Conservation (phyloP, 1,140 invertebrate genomes). For the Lepidostoma basale region DNA sequence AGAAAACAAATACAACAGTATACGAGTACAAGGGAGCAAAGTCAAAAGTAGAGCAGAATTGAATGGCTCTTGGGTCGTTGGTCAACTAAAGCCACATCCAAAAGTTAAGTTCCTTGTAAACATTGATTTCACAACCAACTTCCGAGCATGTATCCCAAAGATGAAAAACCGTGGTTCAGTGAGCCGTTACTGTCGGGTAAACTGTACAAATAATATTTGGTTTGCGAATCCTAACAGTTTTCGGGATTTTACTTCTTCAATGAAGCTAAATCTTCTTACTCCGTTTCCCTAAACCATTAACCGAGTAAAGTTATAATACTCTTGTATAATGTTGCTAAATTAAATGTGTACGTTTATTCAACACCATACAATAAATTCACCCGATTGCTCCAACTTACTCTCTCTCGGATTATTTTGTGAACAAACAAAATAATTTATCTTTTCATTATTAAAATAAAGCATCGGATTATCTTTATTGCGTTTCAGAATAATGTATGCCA, state of each 20-base stretch:
- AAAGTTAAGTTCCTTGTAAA: conserved; percentile 8
- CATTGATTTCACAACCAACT: not conserved
- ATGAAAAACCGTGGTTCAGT: conserved; percentile 2
- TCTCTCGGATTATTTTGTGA: too few relatives aligned
- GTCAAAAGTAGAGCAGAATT: too few relatives aligned
- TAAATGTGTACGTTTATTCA: too few relatives aligned
- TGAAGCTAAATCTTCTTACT: not conserved
- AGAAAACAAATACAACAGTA: too few relatives aligned
- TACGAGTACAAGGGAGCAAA: too few relatives aligned
- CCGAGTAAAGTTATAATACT: not conserved
- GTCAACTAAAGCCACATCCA: not conserved
- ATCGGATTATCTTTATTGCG: too few relatives aligned
- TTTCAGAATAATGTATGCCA: too few relatives aligned
- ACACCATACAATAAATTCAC: too few relatives aligned
- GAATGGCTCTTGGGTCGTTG: not conserved
- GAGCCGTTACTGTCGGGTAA: not conserved
- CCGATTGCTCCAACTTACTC: too few relatives aligned
- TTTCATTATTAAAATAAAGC: too few relatives aligned
- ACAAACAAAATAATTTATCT: too few relatives aligned
- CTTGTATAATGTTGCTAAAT: too few relatives aligned
- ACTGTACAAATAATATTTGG: not conserved
- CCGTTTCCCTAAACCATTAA: not conserved
- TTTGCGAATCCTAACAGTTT: not conserved
- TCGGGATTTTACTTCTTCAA: not conserved
- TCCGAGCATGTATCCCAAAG: not conserved